Evolutionary conservation across 2,797 vertebrate species (phyloP), one percentile per base, ranked within the genome.

Genomic region (Eulemur albifrons): DNA sequence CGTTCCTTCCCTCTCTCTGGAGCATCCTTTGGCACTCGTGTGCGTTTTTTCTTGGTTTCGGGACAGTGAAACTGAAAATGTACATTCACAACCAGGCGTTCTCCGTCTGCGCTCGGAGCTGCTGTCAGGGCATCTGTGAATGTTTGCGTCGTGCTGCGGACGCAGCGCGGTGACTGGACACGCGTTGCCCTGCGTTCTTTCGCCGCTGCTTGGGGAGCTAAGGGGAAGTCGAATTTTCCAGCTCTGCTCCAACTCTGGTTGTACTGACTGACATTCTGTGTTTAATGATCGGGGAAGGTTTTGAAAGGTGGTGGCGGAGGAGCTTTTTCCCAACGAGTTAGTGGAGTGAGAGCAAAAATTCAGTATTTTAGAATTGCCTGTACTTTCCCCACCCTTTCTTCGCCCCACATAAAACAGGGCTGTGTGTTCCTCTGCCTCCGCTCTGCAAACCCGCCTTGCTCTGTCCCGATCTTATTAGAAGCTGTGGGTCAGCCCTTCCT

Each of bases 31-130:
- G 85, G 63, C 59, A 10, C 54, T 32, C 20, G 0, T 21, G 50
- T 40, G 63, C 50, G 48, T 32, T 59, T 80, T 35, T 14, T 1
- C 61, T 63, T 32, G 88, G 15, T 76, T 76, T 81, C n/a, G 76
- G 81, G 54, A 69, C 79, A 4, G 30, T 48, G 59, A 82, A 93
- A 81, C 88, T 54, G 79, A 83, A 89, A 94, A 80, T 54, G 94
- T 48, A 25, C 85, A 0, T 57, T 81, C 54, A 50, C 40, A 87
- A 59, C 2, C 32, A 13, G 82, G 54, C 90, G 32, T 40, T 81
- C 80, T 48, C 25, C 4, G 35, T 73, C 57, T 25, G 75, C 89
- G 35, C 43, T 7, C 32, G 3, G 45, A 25, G 79, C 40, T 32
- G 72, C 35, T 50, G 50, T 18, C 21, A 2, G 18, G 80, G 91